Evolutionary conservation across 2,888 invertebrate species (phyloP), one percentile per base, ranked within the genome.

Genomic region (Xanthia togata): DNA sequence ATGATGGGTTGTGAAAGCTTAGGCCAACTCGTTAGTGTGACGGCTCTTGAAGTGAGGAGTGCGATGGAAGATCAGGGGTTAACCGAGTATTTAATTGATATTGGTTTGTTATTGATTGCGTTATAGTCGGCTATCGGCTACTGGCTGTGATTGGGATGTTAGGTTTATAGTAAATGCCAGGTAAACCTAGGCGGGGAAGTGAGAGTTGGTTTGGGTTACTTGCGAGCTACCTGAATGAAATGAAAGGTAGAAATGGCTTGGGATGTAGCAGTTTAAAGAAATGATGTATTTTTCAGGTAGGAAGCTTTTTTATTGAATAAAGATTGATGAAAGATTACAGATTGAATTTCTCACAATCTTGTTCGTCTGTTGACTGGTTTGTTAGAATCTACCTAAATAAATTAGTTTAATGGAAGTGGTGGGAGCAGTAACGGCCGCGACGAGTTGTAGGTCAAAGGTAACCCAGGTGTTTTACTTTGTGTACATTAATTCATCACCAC

Each of bases 11-110:
- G 79, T 76, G 72, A 86, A 81, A 81, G 75, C 75, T 76, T 84
- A 78, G 88, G 82, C 81, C 73, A 78, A 90, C 92, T 94, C 91
- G 94, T 94, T 94, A 94, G 93, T 90, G 89, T 87, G 91, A 92
- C 91, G 92, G 90, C 82, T 89, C 89, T 87, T 89, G 86, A 55
- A 76, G 81, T 86, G 85, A 90, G 90, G 87, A 92, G 89, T 89
- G 89, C 88, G 90, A 89, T 91, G 89, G 86, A 87, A 91, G 92
- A 91, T 90, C 87, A 89, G 83, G 82, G 85, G 85, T 90, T 91
- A 90, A 84, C 87, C 71, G 80, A 79, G 76, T 72, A 74, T 82
- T 86, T 86, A 90, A 93, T 93, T 90, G 90, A 88, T 90, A 89
- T 91, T 84, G 82, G 86, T 91, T 91, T 91, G 90, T 91, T 93